phyloP scores from a whole-genome alignment of 2,797 vertebrate genomes.

The Coranthus polyacanthus region DNA sequence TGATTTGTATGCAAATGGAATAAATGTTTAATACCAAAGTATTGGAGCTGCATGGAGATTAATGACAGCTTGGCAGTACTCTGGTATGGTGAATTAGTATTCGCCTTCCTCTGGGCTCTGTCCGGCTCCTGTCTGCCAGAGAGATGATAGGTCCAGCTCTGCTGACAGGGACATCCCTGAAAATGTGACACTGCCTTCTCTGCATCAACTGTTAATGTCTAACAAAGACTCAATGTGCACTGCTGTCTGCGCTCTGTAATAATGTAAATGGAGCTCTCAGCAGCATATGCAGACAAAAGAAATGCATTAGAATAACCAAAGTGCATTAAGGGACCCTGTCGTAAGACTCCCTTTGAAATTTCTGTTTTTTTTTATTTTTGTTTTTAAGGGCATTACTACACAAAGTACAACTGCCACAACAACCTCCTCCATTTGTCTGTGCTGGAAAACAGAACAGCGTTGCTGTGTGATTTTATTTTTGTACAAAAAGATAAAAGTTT shows the following conservation, averaged over 20 bases:
- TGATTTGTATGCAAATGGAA: conserved; percentile 75
- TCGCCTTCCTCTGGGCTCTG: conserved; percentile 54
- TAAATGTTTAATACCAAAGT: conserved; percentile 73
- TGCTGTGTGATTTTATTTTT: conserved; percentile 26
- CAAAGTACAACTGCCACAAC: conserved; percentile 5
- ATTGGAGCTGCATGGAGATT: conserved; percentile 65
- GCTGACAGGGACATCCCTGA: conserved; percentile 52
- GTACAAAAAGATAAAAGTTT: conserved; percentile 31
- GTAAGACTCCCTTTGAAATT: conserved; percentile 11
- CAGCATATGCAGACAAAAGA: conserved; percentile 21
- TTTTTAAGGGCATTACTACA: conserved; percentile 7
- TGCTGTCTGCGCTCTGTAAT: conserved; percentile 35
- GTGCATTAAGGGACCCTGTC: conserved; percentile 18
- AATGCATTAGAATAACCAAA: conserved; percentile 28
- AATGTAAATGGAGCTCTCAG: conserved; percentile 25
- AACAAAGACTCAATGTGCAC: conserved; percentile 36
- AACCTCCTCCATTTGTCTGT: conserved; percentile 19
- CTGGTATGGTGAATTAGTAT: conserved; percentile 66
- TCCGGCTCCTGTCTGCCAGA: conserved; percentile 60
- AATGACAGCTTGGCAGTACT: conserved; percentile 68
- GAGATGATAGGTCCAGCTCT: conserved; percentile 61
- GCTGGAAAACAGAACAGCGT: conserved; percentile 3
- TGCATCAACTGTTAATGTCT: conserved; percentile 43
- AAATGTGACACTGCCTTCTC: conserved; percentile 53
- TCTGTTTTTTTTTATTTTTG: neutral